Evolutionary conservation across 2,113 vertebrate genomes (phyloP), one percentile per base, ranked within the genome.

Genomic region (Grammomys dolichurus): DNA sequence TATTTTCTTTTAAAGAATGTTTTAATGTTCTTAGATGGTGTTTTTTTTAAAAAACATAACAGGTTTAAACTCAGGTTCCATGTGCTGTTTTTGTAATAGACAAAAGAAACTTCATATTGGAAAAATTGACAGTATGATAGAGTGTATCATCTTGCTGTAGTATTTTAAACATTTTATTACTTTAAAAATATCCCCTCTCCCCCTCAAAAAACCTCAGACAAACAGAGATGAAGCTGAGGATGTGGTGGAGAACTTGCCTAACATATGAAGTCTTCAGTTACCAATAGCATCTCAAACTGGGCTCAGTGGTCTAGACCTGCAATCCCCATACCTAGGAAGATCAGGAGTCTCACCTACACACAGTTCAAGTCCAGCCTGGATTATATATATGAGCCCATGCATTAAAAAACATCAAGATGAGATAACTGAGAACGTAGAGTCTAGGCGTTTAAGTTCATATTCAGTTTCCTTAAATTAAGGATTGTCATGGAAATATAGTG

Each of bases 61-160:
- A 58, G 5, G 58, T 58, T 20, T 58, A 58, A 58, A 58, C 6
- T 73, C 56, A 65, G 5, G 46, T 87, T 85, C 24, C 22, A 9
- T 43, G 14, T 85, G 1, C 70, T 88, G 40, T 63, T 73, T 89
- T 94, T 89, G 54, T 92, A n/a, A 77, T 87, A 89, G 77, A 76
- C 2, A 48, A 76, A 76, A 76, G 22, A 26, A 77, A 77, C 75
- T 48, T 48, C 5, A 28, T 77, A 77, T 31, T 77, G 43, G 24
- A 28, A 77, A 48, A 76, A 76, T 13, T 48, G 43, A 13, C 28
- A 26, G 43, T 77, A 48, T 7, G 13, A 48, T 14, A 26, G 75
- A 77, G 24, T 77, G 26, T 48, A 31, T 48, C 5, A 48, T 76
- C 26, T 48, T 77, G 43, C 12, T 77, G 75, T 28, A 77, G 26